phyloP scores from a whole-genome alignment of 2,113 vertebrate genomes.

The Psittacus erithacus region DNA sequence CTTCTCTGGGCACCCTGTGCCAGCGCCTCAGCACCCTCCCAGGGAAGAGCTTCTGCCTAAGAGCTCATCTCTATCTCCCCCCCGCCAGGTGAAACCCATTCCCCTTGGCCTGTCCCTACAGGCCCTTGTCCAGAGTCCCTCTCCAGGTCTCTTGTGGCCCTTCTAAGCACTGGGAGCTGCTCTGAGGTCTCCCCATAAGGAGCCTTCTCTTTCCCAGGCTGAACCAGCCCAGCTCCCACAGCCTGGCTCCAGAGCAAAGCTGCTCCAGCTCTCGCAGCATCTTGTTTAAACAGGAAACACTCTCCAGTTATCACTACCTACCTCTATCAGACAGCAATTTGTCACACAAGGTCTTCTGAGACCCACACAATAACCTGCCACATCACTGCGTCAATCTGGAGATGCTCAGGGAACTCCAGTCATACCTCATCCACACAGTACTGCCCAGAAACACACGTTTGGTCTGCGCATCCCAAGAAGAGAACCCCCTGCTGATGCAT shows the following conservation, averaged over 20 bases:
- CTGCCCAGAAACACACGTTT: not conserved
- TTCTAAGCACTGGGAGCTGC: not conserved
- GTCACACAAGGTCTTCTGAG: not conserved
- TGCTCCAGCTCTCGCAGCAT: not conserved
- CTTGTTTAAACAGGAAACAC: not conserved
- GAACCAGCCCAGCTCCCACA: not conserved
- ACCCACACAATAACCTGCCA: not conserved
- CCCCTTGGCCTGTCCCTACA: too few relatives aligned
- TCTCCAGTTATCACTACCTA: not conserved
- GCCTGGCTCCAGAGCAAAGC: not conserved
- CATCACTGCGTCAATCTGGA: not conserved
- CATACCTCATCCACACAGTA: not conserved
- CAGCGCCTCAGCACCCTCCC: too few relatives aligned
- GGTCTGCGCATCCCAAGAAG: not conserved
- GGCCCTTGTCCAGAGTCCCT: too few relatives aligned
- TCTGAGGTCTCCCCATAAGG: not conserved
- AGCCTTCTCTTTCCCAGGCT: not conserved
- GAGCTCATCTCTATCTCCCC: too few relatives aligned
- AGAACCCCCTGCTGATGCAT: not conserved
- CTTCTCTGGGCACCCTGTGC: too few relatives aligned
- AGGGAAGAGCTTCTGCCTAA: too few relatives aligned
- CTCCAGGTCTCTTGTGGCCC: too few relatives aligned
- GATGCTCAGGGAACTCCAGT: not conserved
- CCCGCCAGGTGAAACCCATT: too few relatives aligned
- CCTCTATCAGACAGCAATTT: too few relatives aligned